phyloP scores from a whole-genome alignment of 2,113 vertebrate genomes.

The Prolemur simus region DNA sequence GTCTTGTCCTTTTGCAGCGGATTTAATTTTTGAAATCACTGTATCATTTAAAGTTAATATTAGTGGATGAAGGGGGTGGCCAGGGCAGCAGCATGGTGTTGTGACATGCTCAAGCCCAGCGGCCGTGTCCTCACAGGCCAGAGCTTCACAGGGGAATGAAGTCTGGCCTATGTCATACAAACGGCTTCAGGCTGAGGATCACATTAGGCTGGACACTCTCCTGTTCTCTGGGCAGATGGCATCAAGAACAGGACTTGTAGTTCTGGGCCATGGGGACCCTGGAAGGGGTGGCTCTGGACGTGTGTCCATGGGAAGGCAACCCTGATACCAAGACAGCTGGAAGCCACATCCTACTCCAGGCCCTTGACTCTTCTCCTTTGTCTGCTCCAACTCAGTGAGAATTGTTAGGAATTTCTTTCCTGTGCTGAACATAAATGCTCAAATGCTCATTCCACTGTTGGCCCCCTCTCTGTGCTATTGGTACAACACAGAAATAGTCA shows the following conservation, averaged over 20 bases:
- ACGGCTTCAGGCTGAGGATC: not conserved
- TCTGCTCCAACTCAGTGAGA: not conserved
- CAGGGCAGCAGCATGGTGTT: not conserved
- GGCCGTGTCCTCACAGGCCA: not conserved
- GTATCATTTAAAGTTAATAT: not conserved
- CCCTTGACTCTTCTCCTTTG: too few species aligned
- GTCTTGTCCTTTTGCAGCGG: not conserved
- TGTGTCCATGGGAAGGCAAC: not conserved
- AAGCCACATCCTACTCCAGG: not conserved
- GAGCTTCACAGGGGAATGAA: not conserved
- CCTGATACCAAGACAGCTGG: not conserved
- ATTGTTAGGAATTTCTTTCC: not conserved
- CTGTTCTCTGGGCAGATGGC: not conserved
- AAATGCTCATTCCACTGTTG: not conserved
- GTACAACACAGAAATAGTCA: not conserved
- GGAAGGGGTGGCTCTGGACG: not conserved
- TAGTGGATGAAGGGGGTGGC: not conserved
- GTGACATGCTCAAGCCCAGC: too few species aligned
- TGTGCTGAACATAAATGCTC: not conserved
- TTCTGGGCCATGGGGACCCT: not conserved
- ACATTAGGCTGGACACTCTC: not conserved
- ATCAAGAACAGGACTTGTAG: too few species aligned
- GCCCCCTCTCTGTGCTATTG: not conserved
- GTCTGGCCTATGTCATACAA: not conserved
- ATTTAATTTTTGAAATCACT: not conserved